Conservation (phyloP, 2,888 invertebrate genomes). For the Tolmerus cingulatus region DNA sequence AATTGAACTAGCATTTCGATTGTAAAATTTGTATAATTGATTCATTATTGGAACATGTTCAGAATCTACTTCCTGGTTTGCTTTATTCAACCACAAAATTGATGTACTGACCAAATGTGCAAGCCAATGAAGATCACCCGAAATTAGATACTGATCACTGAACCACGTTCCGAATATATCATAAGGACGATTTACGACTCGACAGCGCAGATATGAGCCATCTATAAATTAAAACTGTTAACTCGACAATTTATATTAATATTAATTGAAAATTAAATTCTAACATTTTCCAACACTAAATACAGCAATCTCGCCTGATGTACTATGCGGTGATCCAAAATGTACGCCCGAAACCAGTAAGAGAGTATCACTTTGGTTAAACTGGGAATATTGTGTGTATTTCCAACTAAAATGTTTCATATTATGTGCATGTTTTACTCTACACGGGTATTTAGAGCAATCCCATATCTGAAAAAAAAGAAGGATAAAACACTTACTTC, state of each 20-base stretch:
- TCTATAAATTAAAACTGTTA: conserved; percentile 62
- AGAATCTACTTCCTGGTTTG: conserved; percentile 79
- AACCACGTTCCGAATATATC: conserved; percentile 93
- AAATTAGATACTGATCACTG: conserved; percentile 79
- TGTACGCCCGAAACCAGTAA: conserved; percentile 85
- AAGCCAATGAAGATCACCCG: conserved; percentile 82
- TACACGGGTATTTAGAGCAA: conserved; percentile 72
- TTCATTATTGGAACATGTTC: conserved; percentile 81
- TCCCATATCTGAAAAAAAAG: conserved; percentile 74
- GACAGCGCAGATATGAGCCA: conserved; percentile 74
- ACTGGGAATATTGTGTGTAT: conserved; percentile 86
- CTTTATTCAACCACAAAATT: conserved; percentile 82
- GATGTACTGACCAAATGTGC: conserved; percentile 78
- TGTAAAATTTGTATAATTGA: conserved; percentile 77
- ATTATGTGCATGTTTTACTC: conserved; percentile 74
- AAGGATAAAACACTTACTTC: no score
- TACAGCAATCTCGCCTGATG: conserved; percentile 88
- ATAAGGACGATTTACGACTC: conserved; percentile 83
- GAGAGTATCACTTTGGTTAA: conserved; percentile 81
- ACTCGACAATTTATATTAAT: neutral
- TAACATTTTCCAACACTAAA: conserved; percentile 72
- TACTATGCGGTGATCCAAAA: conserved; percentile 76
- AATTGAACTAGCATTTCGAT: conserved; percentile 81
- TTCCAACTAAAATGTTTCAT: conserved; percentile 86
- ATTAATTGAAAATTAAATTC: neutral